phyloP scores from a whole-genome alignment of 2,888 invertebrate species.

The Ochlodes sylvanus region DNA sequence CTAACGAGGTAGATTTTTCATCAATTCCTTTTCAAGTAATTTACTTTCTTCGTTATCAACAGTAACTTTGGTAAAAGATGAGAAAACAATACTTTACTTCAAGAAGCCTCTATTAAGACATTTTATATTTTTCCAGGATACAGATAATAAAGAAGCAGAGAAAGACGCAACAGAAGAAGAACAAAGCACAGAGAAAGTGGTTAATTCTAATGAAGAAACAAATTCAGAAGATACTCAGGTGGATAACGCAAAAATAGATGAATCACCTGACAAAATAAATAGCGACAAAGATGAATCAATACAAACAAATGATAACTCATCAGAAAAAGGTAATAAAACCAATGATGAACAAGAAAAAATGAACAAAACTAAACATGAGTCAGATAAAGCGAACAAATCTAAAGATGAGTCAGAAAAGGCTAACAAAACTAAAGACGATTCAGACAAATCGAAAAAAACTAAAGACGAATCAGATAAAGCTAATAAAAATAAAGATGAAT shows the following conservation, averaged over 20 bases:
- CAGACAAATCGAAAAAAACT: constrained; percentile 40
- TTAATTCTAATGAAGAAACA: constrained; percentile 44
- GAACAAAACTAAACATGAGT: constrained; percentile 38
- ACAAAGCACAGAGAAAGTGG: constrained; percentile 39
- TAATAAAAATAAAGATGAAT: constrained; percentile 32
- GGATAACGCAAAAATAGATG: constrained; percentile 40
- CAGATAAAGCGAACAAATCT: constrained; percentile 36
- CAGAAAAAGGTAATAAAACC: constrained; percentile 22
- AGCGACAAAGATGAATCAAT: constrained; percentile 38
- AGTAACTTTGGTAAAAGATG: too few relatives aligned
- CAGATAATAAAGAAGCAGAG: constrained; percentile 30
- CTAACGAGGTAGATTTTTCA: too few relatives aligned
- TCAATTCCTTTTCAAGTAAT: too few relatives aligned
- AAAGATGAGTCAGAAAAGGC: constrained; percentile 31
- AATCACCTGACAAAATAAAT: constrained; percentile 36
- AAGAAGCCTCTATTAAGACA: too few relatives aligned
- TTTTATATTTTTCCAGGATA: constrained; percentile 7
- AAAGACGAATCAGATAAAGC: constrained; percentile 39
- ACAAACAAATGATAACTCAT: constrained; percentile 31
- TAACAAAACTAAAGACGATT: constrained; percentile 28
- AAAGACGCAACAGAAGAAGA: constrained; percentile 38
- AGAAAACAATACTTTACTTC: too few relatives aligned
- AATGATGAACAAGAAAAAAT: constrained; percentile 37
- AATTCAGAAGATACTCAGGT: constrained; percentile 37
- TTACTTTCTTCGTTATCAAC: too few relatives aligned